These are phyloP conservation scores for Leptura quadrifasciata DNA, from an alignment of 2,888 invertebrate species.

Conservation along the genomic window DNA sequence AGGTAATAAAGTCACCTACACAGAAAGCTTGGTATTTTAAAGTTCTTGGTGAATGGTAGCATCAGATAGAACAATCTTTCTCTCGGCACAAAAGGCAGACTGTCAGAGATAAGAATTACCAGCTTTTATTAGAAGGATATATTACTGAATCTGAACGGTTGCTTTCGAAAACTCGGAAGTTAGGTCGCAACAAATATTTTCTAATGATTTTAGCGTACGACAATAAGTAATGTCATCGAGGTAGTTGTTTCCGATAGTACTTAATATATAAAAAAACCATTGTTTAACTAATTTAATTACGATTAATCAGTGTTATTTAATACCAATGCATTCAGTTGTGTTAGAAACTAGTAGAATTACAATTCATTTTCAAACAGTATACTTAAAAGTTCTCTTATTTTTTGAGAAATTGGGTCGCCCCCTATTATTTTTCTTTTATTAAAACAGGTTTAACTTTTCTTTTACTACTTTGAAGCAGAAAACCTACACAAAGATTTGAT, in stretches of 20 bases:
- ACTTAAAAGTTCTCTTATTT: too few species aligned
- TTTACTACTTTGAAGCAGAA: not conserved
- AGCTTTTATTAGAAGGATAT: not conserved
- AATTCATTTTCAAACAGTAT: too few species aligned
- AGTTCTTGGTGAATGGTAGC: not conserved
- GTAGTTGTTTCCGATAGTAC: too few species aligned
- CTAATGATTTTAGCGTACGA: too few species aligned
- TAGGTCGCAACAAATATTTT: not conserved
- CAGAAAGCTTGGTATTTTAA: not conserved
- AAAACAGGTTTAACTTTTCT: not conserved
- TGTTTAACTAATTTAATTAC: too few species aligned
- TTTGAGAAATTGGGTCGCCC: not conserved
- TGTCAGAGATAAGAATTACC: not conserved
- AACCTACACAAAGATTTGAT: not conserved
- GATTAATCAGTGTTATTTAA: too few species aligned
- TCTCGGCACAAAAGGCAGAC: not conserved
- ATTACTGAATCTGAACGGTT: not conserved
- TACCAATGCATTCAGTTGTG: too few species aligned
- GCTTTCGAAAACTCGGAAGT: not conserved
- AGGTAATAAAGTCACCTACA: not conserved
- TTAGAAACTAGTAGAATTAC: too few species aligned
- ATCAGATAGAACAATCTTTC: not conserved
- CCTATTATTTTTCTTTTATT: not conserved
- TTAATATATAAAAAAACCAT: too few species aligned
- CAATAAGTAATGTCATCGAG: too few species aligned